phyloP scores from a whole-genome alignment of 2,797 vertebrate genomes.

The Microhierax caerulescens region DNA sequence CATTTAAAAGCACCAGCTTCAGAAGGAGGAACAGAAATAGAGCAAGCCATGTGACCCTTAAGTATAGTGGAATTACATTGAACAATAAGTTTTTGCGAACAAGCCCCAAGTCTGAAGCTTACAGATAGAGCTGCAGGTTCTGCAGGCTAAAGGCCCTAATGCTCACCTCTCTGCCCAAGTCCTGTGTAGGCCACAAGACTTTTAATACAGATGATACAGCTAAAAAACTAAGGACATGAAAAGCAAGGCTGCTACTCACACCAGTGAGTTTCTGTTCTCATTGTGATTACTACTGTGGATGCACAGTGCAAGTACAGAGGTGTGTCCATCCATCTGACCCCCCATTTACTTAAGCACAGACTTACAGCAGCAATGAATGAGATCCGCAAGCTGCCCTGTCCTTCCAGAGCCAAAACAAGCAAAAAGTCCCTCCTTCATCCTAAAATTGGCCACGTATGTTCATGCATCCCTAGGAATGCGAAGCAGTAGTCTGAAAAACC shows the following conservation, averaged over 20 bases:
- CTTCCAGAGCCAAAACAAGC: neutral
- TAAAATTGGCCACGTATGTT: neutral
- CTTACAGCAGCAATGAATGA: neutral
- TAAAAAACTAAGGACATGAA: neutral
- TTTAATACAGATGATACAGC: neutral
- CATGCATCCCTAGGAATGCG: neutral
- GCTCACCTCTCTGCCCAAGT: neutral
- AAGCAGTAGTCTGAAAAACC: neutral
- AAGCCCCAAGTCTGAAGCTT: neutral
- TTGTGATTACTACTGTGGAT: neutral
- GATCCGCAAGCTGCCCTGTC: neutral
- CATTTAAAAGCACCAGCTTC: neutral
- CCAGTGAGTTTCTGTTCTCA: neutral
- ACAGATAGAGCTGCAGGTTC: neutral
- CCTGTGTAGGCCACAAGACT: neutral
- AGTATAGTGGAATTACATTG: neutral
- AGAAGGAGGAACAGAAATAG: neutral
- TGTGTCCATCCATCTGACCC: fast-evolving
- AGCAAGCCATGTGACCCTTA: neutral
- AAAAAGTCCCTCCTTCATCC: neutral
- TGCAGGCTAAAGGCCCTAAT: neutral
- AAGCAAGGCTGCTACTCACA: neutral
- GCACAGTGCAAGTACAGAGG: neutral
- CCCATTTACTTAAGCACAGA: neutral
- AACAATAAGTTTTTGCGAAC: neutral